These are phyloP conservation scores for Drosophila seclusa DNA, from an alignment of 2,888 invertebrate genomes.

Conservation along the genomic window DNA sequence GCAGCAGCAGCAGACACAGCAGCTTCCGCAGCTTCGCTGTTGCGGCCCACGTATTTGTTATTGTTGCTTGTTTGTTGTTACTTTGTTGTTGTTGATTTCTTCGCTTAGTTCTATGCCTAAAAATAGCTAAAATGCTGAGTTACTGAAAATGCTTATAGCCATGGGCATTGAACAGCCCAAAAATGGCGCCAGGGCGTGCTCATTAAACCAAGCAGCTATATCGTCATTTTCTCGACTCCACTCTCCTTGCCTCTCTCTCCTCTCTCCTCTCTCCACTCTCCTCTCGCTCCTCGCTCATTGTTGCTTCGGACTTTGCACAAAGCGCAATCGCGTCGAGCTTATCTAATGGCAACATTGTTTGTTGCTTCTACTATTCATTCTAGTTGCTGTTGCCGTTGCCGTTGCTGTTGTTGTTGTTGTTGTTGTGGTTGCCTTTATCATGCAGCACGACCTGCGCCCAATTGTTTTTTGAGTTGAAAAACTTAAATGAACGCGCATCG, in stretches of 20 bases:
- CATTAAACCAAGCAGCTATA: constrained; percentile 57
- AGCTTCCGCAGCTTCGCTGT: constrained; percentile 54
- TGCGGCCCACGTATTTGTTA: constrained; percentile 44
- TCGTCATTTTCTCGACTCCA: neutral
- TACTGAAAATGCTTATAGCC: constrained; percentile 46
- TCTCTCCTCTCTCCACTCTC: neutral
- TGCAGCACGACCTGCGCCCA: constrained; percentile 80
- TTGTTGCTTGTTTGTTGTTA: constrained; percentile 23
- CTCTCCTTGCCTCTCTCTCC: neutral
- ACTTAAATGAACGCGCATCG: constrained; percentile 77
- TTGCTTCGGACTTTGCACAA: constrained; percentile 45
- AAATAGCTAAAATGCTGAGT: constrained; percentile 63
- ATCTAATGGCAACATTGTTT: constrained; percentile 60
- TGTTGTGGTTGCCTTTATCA: constrained; percentile 63
- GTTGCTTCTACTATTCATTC: constrained; percentile 15
- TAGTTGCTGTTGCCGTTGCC: constrained; percentile 20
- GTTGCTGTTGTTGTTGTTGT: neutral
- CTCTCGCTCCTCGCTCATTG: constrained; percentile 2
- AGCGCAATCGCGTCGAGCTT: constrained; percentile 52
- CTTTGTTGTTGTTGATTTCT: constrained; percentile 5
- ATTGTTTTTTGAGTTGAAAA: constrained; percentile 68
- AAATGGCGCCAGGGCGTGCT: constrained; percentile 81
- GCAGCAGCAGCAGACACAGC: constrained; percentile 9
- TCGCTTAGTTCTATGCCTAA: constrained; percentile 74
- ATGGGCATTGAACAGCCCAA: constrained; percentile 50